Evolutionary conservation across 2,888 invertebrate species (phyloP).

Genomic region (Drosophila lutescens): DNA sequence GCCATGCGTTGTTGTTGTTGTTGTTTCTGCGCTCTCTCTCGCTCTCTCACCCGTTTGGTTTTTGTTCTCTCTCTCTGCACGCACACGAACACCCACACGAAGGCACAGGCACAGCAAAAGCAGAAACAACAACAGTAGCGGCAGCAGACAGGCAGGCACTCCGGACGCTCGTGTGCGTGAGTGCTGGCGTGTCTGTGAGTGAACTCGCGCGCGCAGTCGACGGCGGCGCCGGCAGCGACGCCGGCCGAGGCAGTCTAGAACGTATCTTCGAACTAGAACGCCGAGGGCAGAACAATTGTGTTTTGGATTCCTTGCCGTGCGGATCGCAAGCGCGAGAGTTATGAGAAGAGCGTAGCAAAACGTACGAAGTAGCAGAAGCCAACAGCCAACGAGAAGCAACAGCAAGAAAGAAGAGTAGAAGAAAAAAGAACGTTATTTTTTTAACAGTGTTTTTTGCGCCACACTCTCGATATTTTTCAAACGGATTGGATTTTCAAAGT

Average conservation of each 20-base stretch:
- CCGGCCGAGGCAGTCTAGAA: constrained; percentile 76
- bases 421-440: constrained; percentile 15
- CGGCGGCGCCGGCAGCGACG: constrained; percentile 21
- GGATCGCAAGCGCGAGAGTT: constrained; percentile 73
- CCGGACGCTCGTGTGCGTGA: constrained; percentile 8
- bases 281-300: constrained; percentile 83
- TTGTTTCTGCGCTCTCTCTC: constrained; percentile 16
- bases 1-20: constrained; percentile 29
- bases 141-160: constrained; percentile 23
- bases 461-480: not conserved
- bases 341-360: constrained; percentile 50
- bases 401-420: not conserved
- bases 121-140: constrained; percentile 1
- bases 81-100: constrained; percentile 34
- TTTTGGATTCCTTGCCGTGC: constrained; percentile 83
- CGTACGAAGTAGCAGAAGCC: constrained; percentile 8
- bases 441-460: constrained; percentile 4
- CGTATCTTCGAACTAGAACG: constrained; percentile 81
- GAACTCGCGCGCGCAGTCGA: constrained; percentile 14
- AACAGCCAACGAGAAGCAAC: not conserved
- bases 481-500: constrained; percentile 10
- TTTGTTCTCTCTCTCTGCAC: constrained; percentile 18
- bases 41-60: not conserved
- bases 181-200: constrained; percentile 20
- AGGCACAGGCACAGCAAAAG: constrained; percentile 24